Percentiles rank a stretch among this genome's conserved stretches.
These are phyloP conservation scores for Polyodon spathula DNA, from an alignment of 2,113 vertebrate species.

Conservation along the genomic window DNA sequence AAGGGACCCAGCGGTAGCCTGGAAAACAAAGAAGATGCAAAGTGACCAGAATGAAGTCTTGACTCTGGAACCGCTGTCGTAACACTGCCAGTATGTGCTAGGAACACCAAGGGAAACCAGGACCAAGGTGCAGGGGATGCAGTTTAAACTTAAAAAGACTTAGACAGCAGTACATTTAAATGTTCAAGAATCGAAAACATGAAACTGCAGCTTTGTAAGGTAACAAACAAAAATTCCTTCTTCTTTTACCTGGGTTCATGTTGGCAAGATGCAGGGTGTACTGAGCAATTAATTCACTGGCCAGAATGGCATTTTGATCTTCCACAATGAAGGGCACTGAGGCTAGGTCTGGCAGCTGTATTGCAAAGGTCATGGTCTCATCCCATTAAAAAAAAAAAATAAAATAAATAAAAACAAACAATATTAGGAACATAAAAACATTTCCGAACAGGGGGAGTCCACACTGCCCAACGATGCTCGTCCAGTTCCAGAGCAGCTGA, in stretches of 20 bases:
- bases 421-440: background rate
- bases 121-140: too few relatives aligned
- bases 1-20: conserved; percentile 73
- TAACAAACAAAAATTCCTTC: too few relatives aligned
- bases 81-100: too few relatives aligned
- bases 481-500: too few relatives aligned
- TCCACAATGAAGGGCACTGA: conserved; percentile 68
- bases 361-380: conserved; percentile 57
- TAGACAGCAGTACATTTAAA: too few relatives aligned
- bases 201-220: too few relatives aligned
- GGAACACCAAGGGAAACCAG: too few relatives aligned
- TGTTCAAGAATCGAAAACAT: too few relatives aligned
- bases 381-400: conserved; percentile 51
- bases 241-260: conserved; percentile 69
- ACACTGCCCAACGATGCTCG: too few relatives aligned
- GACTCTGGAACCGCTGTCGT: too few relatives aligned
- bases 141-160: too few relatives aligned
- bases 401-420: conserved; percentile 14
- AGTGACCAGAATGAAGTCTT: background rate
- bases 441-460: too few relatives aligned
- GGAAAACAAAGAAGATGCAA: conserved; percentile 21
- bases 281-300: conserved; percentile 73
- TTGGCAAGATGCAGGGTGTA: conserved; percentile 70
- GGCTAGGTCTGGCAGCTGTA: conserved; percentile 69
- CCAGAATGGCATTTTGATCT: conserved; percentile 49